phyloP scores from a whole-genome alignment of 2,113 vertebrate genomes.

The Pelusios castaneus region DNA sequence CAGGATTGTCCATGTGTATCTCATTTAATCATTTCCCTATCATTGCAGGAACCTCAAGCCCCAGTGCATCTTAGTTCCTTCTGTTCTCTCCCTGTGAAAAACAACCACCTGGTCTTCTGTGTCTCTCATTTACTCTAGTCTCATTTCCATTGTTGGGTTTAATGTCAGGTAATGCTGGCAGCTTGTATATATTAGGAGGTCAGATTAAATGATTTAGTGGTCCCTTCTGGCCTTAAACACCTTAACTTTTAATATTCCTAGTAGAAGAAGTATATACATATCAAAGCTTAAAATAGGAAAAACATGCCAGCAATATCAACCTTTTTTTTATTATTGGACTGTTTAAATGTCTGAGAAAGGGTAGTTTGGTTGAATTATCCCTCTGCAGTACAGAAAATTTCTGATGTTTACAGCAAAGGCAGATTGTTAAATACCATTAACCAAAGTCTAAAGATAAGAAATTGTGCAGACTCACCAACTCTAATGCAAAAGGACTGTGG shows the following conservation, averaged over 20 bases:
- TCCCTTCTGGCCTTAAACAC: neutral
- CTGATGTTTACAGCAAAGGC: conserved; percentile 2
- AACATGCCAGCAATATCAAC: neutral
- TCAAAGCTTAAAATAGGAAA: neutral
- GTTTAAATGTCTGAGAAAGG: neutral
- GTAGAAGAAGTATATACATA: neutral
- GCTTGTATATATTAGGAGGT: neutral
- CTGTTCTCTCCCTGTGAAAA: neutral
- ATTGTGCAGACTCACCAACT: conserved; percentile 82
- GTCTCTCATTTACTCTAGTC: neutral
- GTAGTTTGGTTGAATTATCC: neutral
- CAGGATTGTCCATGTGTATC: neutral
- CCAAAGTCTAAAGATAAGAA: conserved; percentile 3
- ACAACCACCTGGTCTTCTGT: no score
- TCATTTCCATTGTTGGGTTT: neutral
- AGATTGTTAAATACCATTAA: neutral
- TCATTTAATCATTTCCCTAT: neutral
- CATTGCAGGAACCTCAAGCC: neutral
- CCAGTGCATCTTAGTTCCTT: neutral
- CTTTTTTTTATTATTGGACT: neutral
- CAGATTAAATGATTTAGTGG: neutral
- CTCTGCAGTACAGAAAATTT: neutral
- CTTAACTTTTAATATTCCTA: neutral
- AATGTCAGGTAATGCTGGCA: neutral
- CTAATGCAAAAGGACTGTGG: conserved; percentile 88